Conservation (phyloP, 2,888 invertebrate species). For the Agapostemon virescens region DNA sequence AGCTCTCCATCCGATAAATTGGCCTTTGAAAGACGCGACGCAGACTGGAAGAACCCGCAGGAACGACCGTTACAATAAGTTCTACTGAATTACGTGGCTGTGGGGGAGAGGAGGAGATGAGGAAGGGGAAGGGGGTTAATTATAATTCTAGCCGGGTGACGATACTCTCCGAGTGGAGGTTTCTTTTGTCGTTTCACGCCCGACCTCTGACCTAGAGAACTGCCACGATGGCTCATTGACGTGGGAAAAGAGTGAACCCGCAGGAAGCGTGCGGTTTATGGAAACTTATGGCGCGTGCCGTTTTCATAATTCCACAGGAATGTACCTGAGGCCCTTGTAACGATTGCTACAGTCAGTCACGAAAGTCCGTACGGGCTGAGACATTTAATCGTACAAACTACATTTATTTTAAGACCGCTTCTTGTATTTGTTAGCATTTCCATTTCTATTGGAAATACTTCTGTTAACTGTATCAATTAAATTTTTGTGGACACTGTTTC, state of each 20-base stretch:
- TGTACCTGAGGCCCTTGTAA: not conserved
- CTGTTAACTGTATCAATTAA: no score
- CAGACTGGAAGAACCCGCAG: not conserved
- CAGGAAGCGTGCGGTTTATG: not conserved
- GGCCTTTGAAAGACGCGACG: slow-evolving; percentile 37
- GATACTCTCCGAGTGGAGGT: not conserved
- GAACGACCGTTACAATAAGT: slow-evolving; percentile 32
- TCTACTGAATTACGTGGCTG: not conserved
- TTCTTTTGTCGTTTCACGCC: not conserved
- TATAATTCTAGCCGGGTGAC: slow-evolving; percentile 4
- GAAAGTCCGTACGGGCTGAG: not conserved
- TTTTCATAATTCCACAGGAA: not conserved
- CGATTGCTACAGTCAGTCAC: not conserved
- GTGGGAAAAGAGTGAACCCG: slow-evolving; percentile 5
- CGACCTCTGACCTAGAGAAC: not conserved
- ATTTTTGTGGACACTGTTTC: no score
- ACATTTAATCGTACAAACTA: not conserved
- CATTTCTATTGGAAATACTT: no score
- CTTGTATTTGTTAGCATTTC: no score
- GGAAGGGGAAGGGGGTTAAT: slow-evolving; percentile 5
- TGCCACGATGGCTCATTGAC: slow-evolving; percentile 2
- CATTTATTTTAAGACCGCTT: not conserved
- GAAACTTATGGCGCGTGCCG: slow-evolving; percentile 6
- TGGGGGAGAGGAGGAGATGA: not conserved
- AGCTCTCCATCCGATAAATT: slow-evolving; percentile 40